Percentiles rank a stretch among this genome's conserved stretches.
These are phyloP conservation scores for Aldabrachelys gigantea DNA, from an alignment of 2,113 vertebrate genomes.

Conservation along the genomic window DNA sequence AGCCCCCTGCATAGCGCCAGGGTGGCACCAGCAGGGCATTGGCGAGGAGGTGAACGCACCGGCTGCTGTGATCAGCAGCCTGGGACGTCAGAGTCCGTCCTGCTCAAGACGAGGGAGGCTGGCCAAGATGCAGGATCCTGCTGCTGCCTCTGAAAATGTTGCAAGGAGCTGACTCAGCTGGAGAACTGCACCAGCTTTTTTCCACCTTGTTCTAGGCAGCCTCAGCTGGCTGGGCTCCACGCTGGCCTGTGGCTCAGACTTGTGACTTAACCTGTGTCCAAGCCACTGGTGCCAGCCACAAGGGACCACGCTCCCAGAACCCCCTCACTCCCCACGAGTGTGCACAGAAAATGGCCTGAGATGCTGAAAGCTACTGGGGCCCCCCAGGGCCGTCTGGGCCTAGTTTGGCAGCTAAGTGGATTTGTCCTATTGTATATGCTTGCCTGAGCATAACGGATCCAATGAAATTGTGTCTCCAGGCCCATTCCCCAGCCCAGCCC, in stretches of 20 bases:
- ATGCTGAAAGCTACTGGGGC: background rate
- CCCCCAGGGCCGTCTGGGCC: background rate
- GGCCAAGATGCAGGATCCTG: no score
- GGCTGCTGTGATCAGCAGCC: no score
- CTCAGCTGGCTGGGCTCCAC: background rate
- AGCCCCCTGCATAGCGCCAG: background rate
- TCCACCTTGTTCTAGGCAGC: background rate
- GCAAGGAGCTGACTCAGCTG: background rate
- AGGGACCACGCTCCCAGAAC: no score
- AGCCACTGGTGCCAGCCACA: background rate
- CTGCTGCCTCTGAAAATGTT: background rate
- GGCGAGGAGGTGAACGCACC: background rate
- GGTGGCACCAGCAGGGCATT: background rate
- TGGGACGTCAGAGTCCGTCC: no score
- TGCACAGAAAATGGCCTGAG: background rate
- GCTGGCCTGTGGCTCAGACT: background rate
- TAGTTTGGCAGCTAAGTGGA: conserved; percentile 15
- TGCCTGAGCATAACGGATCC: background rate
- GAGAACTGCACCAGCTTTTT: background rate
- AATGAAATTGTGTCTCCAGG: conserved; percentile 57
- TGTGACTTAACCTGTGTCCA: background rate
- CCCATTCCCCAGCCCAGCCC: background rate
- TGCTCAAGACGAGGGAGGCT: no score
- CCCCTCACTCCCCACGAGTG: background rate
- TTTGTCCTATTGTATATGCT: conserved; percentile 32